These are phyloP conservation scores for Sthenelais limicola DNA, from an alignment of 2,888 invertebrate species.

Conservation along the genomic window DNA sequence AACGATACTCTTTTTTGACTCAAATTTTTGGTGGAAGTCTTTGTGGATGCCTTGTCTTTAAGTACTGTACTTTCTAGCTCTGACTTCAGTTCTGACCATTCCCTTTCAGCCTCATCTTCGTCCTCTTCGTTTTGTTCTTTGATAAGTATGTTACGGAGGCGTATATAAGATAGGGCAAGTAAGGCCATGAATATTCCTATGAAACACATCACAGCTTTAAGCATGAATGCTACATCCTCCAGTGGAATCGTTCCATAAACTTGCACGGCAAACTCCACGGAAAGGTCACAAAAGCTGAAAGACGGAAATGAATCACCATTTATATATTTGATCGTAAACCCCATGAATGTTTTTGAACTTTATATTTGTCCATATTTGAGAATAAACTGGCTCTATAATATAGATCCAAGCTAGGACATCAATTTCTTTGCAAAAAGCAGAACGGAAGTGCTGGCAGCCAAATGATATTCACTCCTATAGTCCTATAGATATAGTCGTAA, in stretches of 20 bases:
- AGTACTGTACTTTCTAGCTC: background rate
- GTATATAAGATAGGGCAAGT: constrained; percentile 4
- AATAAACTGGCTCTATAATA: too few species aligned
- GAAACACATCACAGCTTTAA: background rate
- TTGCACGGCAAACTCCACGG: constrained; percentile 3
- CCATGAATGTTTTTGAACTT: background rate
- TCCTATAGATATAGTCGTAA: too few species aligned
- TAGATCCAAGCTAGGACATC: too few species aligned
- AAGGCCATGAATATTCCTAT: background rate
- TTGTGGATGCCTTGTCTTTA: background rate
- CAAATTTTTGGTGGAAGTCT: background rate
- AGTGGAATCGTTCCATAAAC: background rate
- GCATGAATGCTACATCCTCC: background rate
- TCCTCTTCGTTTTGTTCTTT: background rate
- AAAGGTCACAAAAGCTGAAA: constrained; percentile 11
- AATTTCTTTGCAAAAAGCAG: too few species aligned
- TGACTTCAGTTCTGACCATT: too few species aligned
- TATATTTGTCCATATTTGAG: too few species aligned
- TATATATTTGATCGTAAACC: too few species aligned
- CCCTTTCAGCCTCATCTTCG: constrained; percentile 1
- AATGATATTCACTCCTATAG: too few species aligned
- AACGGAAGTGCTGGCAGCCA: too few species aligned
- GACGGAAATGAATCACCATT: background rate
- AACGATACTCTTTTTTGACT: background rate
- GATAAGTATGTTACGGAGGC: constrained; percentile 3